These are phyloP conservation scores for Chaetodon auriga DNA, from an alignment of 2,113 vertebrate genomes.

Conservation along the genomic window DNA sequence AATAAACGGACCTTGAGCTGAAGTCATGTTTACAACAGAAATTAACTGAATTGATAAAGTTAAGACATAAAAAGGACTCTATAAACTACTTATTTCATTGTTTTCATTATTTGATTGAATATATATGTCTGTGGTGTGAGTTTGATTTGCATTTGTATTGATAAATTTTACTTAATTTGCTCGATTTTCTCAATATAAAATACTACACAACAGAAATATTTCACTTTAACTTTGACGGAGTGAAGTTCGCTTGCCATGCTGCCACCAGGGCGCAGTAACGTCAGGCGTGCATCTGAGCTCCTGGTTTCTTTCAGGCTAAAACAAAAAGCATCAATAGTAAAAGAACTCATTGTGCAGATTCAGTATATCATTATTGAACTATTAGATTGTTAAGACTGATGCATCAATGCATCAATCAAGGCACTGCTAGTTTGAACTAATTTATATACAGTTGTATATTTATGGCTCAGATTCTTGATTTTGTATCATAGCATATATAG, in stretches of 20 bases:
- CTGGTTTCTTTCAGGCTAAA: no score
- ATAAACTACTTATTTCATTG: neutral
- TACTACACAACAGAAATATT: neutral
- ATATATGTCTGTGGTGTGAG: neutral
- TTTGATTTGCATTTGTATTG: neutral
- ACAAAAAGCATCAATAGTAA: no score
- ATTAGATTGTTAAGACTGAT: no score
- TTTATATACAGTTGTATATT: no score
- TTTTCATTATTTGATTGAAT: neutral
- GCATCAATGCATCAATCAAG: no score
- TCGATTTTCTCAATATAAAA: no score
- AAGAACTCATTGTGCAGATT: no score
- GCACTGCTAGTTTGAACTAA: no score
- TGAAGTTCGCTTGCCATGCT: neutral
- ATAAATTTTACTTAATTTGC: neutral
- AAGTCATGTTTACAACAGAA: neutral
- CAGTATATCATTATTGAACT: no score
- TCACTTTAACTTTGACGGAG: neutral
- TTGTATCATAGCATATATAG: no score
- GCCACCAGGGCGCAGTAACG: slow-evolving; percentile 55
- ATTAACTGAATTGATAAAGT: neutral
- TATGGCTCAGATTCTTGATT: no score
- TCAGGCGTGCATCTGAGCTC: neutral
- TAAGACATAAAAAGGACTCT: neutral
- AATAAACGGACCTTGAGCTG: neutral